Evolutionary conservation across 2,797 vertebrate species (phyloP), one percentile per base, ranked within the genome.

Genomic region (Enteromius thamalakanensis): DNA sequence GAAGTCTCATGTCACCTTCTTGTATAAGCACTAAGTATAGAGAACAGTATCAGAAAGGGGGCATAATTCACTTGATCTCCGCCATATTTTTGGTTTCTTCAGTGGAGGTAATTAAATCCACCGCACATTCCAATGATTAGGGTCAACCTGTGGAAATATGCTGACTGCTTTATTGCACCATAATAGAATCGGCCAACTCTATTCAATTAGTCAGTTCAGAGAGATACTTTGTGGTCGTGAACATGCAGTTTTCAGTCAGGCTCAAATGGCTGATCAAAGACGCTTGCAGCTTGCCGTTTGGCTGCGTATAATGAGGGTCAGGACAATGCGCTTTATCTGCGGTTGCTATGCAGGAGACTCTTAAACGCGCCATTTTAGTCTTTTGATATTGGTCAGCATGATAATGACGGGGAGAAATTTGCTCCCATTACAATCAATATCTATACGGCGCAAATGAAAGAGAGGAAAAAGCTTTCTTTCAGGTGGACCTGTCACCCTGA

Each of bases 1-100:
- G 91, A 92, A 89, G 90, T 96, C 94, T 94, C 92, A 86, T 95
- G 96, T 95, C 94, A 95, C 94, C 93, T 93, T 90, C 53, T 82
- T 74, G 92, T 89, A 92, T 93, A 88, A 94, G 94, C 94, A 95
- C 91, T 88, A 90, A 92, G 90, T 90, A 87, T 90, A 93, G 91
- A 89, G 87, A 90, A 89, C 89, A 90, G 91, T 90, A 89, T 90
- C 86, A 91, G 89, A 91, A 86, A 87, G 87, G 88, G 51, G 45
- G 85, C 89, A 88, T 82, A 94, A 91, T 88, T 92, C 91, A 89
- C 86, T 93, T 95, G 91, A 94, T 94, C 90, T 91, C 91, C 88
- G 89, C 87, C 91, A 92, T 91, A 94, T 93, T 94, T 95, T 94
- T 88, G 80, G 86, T 93, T 95, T 92, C 88, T 90, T 91, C 88